Evolutionary conservation across 2,113 vertebrate species (phyloP).

Genomic region (Xenotilapia flavipinnis): DNA sequence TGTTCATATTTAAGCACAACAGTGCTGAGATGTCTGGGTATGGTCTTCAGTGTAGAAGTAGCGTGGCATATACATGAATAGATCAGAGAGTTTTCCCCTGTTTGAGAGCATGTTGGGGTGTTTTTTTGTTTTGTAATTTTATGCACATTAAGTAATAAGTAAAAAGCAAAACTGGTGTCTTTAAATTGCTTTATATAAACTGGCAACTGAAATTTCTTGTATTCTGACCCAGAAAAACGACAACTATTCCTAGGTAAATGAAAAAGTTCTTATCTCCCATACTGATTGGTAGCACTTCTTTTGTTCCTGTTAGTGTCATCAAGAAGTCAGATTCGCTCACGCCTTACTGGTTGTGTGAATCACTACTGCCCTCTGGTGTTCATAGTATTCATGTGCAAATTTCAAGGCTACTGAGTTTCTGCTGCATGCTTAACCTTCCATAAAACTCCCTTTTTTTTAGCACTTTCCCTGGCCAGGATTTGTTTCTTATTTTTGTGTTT

Average conservation of each 20-base stretch:
- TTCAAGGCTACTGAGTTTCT: neutral
- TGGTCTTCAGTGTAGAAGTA: neutral
- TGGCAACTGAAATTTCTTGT: neutral
- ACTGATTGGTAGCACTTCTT: constrained; percentile 13
- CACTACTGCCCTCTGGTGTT: constrained; percentile 64
- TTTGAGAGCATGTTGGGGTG: constrained; percentile 36
- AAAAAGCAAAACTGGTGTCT: neutral
- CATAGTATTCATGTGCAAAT: constrained; percentile 20
- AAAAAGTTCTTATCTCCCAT: neutral
- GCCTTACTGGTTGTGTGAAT: constrained; percentile 16
- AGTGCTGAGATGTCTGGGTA: neutral
- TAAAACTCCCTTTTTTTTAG: neutral
- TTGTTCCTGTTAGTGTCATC: neutral
- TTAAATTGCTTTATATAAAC: neutral
- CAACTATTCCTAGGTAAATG: neutral
- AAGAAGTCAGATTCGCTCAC: neutral
- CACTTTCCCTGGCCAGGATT: neutral
- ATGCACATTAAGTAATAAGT: neutral
- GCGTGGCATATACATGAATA: neutral
- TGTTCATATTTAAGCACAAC: neutral
- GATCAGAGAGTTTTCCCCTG: neutral
- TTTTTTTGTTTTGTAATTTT: constrained; percentile 24
- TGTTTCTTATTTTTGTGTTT: neutral
- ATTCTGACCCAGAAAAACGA: neutral
- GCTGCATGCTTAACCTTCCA: neutral